Evolutionary conservation across 2,797 vertebrate species (phyloP), one percentile per base, ranked within the genome.

Genomic region (Channa striata): DNA sequence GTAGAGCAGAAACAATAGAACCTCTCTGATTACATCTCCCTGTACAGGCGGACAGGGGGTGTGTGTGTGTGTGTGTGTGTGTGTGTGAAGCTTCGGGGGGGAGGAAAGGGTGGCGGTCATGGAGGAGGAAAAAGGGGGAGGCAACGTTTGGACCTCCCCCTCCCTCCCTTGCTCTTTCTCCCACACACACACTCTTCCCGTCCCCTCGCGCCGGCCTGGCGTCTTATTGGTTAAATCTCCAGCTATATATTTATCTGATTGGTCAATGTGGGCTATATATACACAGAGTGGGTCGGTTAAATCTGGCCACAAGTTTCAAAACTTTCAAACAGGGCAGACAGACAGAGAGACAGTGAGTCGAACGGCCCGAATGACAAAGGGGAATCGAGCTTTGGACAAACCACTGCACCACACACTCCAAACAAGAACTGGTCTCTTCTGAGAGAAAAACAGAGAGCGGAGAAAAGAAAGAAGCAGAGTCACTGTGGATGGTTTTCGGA

Each of bases 201-300:
- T 89, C 85, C 88, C 73, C 80, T 76, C 57, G 73, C 64, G 59
- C 82, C 87, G 54, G 76, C 48, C 86, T 68, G 86, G 80, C 64
- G 39, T 81, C 84, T 93, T 71, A 91, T 91, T 92, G 91, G 90
- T 87, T 78, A 74, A 86, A 54, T 77, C 59, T 33, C 17, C 50
- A n/a, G 77, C 77, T 57, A 23, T 81, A 69, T 85, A 76, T 87
- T 84, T 77, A 74, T 74, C 56, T 93, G 94, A 96, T 96, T 95
- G 96, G 96, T 93, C 90, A 88, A 87, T 82, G 84, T 77, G 84
- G 89, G 80, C 86, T 95, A 96, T 96, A 96, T 95, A 95, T 93
- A 94, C 93, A 92, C 89, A 87, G 88, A 83, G 78, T 90, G 91
- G 91, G 89, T 92, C 74, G 87, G 88, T 92, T 83, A 91, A 91